A percentile compares a stretch with the other conserved stretches of the same genome.
These are phyloP conservation scores for Lamprologus lemairii DNA, from an alignment of 2,113 vertebrate species.

Conservation along the genomic window DNA sequence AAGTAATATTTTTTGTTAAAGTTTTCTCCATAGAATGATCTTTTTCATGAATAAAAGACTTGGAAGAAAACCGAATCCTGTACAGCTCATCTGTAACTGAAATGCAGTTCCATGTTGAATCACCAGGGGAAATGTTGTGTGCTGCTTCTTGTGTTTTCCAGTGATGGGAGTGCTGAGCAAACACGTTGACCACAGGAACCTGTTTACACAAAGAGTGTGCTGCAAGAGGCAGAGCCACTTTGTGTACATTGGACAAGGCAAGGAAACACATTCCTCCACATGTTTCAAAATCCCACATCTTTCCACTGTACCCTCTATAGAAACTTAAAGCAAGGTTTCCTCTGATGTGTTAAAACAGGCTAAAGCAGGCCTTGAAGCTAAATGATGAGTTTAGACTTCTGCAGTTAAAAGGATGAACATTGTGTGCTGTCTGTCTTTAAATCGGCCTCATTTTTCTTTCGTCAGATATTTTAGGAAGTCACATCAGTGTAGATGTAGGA, in stretches of 20 bases:
- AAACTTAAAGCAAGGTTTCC: not conserved
- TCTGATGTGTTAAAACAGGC: not conserved
- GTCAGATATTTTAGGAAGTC: constrained; percentile 71
- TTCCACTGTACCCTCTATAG: not conserved
- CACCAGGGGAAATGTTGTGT: not conserved
- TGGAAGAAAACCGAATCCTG: not conserved
- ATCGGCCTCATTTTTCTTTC: not conserved
- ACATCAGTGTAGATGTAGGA: constrained; percentile 69
- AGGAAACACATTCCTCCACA: not conserved
- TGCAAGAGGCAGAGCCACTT: constrained; percentile 72
- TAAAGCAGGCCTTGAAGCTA: not conserved
- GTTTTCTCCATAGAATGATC: not conserved
- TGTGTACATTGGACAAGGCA: constrained; percentile 69
- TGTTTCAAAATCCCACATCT: too few species aligned
- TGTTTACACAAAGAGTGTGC: constrained; percentile 69
- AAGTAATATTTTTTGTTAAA: not conserved
- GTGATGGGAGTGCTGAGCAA: constrained; percentile 34
- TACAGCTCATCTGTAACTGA: not conserved
- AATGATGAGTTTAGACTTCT: not conserved
- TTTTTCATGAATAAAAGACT: not conserved
- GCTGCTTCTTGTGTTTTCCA: constrained; percentile 20
- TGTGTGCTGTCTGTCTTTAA: not conserved
- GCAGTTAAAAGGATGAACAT: not conserved
- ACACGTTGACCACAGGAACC: constrained; percentile 50
- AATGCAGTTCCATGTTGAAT: not conserved